Conservation (phyloP, 2,113 vertebrate genomes). For the Cepphus grylle region DNA sequence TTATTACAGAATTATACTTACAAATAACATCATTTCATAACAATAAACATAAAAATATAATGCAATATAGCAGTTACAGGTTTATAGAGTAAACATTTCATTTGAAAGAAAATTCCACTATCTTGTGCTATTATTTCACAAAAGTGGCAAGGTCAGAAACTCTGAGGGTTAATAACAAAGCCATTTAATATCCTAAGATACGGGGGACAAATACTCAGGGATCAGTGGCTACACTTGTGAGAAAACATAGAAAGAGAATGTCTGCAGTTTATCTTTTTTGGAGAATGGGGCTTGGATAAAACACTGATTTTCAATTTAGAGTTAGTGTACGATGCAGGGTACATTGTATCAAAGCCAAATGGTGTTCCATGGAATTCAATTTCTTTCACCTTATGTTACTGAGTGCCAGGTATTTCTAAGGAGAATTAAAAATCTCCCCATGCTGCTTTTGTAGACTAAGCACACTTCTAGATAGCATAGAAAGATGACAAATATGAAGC, state of each 20-base stretch:
- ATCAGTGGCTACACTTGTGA: background rate
- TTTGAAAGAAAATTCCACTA: slow-evolving; percentile 55
- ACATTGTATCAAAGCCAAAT: slow-evolving; percentile 23
- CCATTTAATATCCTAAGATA: background rate
- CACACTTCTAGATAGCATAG: background rate
- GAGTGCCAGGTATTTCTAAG: background rate
- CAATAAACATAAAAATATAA: slow-evolving; percentile 57
- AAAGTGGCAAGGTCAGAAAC: slow-evolving; percentile 31
- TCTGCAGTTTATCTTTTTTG: background rate
- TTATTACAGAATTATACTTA: slow-evolving; percentile 69
- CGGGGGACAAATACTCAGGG: background rate
- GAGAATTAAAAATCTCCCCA: background rate
- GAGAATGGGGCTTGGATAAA: background rate
- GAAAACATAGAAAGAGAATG: background rate
- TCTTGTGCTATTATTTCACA: slow-evolving; percentile 10
- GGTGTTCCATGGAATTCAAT: background rate
- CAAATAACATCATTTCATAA: slow-evolving; percentile 57
- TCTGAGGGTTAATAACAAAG: slow-evolving; percentile 20
- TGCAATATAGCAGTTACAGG: slow-evolving; percentile 44
- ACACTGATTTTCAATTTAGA: background rate
- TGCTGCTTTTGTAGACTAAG: background rate
- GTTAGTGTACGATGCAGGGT: background rate
- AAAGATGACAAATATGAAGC: background rate
- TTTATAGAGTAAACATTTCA: slow-evolving; percentile 66
- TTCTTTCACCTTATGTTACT: background rate